Conservation (phyloP, 2,797 vertebrate genomes). For the Hypotaenidia okinawae region DNA sequence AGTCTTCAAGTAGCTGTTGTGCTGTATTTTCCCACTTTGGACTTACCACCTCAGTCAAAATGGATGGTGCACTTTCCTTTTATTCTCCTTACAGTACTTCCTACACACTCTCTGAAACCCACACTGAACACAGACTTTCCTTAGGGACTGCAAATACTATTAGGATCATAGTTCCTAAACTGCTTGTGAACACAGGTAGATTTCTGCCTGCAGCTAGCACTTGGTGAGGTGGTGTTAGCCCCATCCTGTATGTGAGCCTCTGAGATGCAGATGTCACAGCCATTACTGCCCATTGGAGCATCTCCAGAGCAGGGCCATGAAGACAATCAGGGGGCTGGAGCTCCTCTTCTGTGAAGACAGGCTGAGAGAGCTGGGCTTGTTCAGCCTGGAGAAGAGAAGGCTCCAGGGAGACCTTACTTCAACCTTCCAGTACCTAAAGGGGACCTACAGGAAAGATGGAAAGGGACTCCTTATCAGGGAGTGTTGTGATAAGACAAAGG, state of each 20-base stretch:
- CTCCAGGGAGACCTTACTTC: no score
- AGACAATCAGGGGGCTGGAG: no score
- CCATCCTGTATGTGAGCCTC: accelerated
- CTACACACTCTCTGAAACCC: background rate
- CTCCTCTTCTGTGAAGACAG: no score
- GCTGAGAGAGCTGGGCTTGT: no score
- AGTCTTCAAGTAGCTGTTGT: background rate
- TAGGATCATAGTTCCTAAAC: background rate
- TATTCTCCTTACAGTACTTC: background rate
- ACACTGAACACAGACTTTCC: background rate
- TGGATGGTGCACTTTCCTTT: background rate
- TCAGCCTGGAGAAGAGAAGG: no score
- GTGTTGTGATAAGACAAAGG: no score
- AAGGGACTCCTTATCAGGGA: no score
- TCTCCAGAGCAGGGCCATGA: no score
- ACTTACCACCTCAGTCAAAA: background rate
- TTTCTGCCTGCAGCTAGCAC: background rate
- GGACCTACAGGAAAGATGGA: no score
- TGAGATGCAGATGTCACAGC: background rate
- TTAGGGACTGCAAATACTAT: background rate
- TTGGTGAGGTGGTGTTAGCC: background rate
- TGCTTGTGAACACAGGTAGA: background rate
- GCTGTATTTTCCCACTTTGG: background rate
- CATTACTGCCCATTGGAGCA: background rate
- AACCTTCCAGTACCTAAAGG: no score